Base-by-base conservation (phyloP, 1,140 invertebrate species). In the Frieseomelitta varia region DNA sequence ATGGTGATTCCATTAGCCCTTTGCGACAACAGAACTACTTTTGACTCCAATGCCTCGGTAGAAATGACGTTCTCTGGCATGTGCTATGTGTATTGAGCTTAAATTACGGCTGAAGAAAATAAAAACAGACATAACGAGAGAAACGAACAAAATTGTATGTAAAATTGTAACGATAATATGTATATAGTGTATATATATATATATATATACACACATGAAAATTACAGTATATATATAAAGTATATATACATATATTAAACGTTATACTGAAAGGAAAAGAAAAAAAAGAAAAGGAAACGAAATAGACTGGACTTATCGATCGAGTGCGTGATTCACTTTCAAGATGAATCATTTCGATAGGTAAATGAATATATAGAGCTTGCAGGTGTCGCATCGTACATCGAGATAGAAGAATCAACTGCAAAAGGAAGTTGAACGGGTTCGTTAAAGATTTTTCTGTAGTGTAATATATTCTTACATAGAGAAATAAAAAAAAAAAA, bases 1-100 rank as follows among this genome's bases (percentile, higher is more conserved):
- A 53, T 39, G 27, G 27, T 81, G 72, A 81, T 81, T 81, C 30
- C 79, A 81, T 74, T 81, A 81, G 30, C 15, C 39, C 39, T 27
- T 24, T 21, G 30, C 53, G 65, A 79, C 47, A 79, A 75, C 53
- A 39, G n/a, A 71, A 71, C 58, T 34, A 61, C 27, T 17, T n/a
- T 63, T 51, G 19, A 34, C 21, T 51, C 10, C 47, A 24, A 14
- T 11, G 2, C 21, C 39, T 39, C n/a, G 24, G 15, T 30, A 30
- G 21, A 14, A 75, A 75, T 75, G n/a, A 75, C 14, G 15, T 74
- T 73, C 1, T 1, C 17, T 51, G 21, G 21, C 53, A 56, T 27
- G 27, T 74, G 72, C 72, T 30, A 1, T 55, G 19, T 27, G 51
- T 21, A 27, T 74, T 74, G 19, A 8, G 12, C 15, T 21, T 56